Evolutionary conservation across 2,113 vertebrate species (phyloP).

Genomic region (Oryzias woworae): DNA sequence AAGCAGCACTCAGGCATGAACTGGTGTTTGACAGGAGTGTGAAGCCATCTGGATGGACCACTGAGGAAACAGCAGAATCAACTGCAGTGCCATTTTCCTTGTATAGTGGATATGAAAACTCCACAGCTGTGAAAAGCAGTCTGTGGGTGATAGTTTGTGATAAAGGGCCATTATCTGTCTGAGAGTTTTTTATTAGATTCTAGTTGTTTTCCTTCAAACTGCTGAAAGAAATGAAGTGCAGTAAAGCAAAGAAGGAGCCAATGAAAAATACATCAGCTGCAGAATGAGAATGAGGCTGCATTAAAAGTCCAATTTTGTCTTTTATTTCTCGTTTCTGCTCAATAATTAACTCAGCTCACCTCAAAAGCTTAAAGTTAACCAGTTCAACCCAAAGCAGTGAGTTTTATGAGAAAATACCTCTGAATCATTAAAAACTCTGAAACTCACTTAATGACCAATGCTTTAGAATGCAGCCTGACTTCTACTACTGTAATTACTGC

Average conservation of each 20-base stretch:
- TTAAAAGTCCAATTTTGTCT: constrained; percentile 2
- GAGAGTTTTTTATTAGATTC: constrained; percentile 9
- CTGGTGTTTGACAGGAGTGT: constrained; percentile 4
- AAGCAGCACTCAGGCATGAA: not conserved
- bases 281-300: constrained; percentile 2
- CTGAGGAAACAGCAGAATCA: constrained; percentile 2
- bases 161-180: constrained; percentile 1
- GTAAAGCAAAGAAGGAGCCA: not conserved
- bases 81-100: not conserved
- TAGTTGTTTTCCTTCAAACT: constrained; percentile 11
- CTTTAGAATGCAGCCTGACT: no score
- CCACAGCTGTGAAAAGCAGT: constrained; percentile 1
- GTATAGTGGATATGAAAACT: not conserved
- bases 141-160: constrained; percentile 5
- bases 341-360: constrained; percentile 22
- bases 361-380: not conserved
- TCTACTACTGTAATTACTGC: no score
- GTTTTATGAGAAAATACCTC: no score
- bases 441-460: no score
- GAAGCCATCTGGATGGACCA: constrained; percentile 26
- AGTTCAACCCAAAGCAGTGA: no score
- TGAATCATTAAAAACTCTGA: no score
- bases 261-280: not conserved
- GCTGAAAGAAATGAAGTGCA: not conserved
- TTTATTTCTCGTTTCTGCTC: constrained; percentile 15